These are phyloP conservation scores for Romanomermis culicivorax DNA, from an alignment of 2,888 invertebrate species.

Conservation along the genomic window DNA sequence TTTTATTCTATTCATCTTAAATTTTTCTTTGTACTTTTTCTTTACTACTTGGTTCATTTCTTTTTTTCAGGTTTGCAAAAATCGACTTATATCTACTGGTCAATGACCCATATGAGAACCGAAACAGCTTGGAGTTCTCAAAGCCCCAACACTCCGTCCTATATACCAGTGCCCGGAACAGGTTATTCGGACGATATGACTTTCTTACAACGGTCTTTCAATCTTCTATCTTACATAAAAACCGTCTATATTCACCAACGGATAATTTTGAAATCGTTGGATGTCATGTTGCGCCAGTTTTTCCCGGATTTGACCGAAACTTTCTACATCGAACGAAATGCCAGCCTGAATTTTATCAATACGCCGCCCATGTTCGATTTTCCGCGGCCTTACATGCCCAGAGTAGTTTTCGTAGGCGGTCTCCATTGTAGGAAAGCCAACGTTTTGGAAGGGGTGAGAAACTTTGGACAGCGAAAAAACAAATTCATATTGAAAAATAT, in stretches of 20 bases:
- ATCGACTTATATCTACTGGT: constrained; percentile 25
- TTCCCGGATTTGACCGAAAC: constrained; percentile 15
- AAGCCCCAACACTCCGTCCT: constrained; percentile 24
- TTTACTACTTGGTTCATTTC: neutral
- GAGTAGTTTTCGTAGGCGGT: constrained; percentile 24
- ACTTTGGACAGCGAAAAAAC: neutral
- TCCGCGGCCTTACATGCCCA: constrained; percentile 23
- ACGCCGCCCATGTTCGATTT: constrained; percentile 28
- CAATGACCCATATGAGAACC: constrained; percentile 23
- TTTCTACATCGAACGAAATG: constrained; percentile 26
- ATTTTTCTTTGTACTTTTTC: neutral
- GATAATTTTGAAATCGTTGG: constrained; percentile 22
- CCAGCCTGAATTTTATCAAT: constrained; percentile 26
- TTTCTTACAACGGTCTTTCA: constrained; percentile 20
- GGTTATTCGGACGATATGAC: constrained; percentile 20
- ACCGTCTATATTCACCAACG: constrained; percentile 25
- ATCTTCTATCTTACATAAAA: constrained; percentile 22
- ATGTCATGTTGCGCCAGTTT: constrained; percentile 17
- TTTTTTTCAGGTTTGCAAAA: constrained; percentile 12
- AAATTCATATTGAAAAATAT: neutral
- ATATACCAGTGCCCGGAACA: constrained; percentile 26
- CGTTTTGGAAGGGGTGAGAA: constrained; percentile 15
- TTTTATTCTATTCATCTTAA: too few relatives aligned
- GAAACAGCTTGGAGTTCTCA: constrained; percentile 28
- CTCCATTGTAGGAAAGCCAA: constrained; percentile 23